Base-by-base conservation (phyloP, 2,113 vertebrate species). In the Upupa epops region DNA sequence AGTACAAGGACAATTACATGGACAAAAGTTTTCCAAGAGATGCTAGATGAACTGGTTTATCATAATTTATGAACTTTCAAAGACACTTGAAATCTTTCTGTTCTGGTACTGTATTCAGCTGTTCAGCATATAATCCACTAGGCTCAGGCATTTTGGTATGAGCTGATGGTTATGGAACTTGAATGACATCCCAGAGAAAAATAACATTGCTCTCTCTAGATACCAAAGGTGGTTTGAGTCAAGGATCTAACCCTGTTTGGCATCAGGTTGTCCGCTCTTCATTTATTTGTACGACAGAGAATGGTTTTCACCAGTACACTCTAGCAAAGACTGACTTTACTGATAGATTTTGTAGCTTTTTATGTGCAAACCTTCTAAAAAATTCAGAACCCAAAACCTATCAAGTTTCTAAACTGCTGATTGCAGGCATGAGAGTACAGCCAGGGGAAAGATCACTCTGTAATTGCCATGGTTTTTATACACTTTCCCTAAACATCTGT, bases 401-500 rank as follows among this genome's bases (percentile, higher is more conserved):
- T 2, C 7, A 90, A 84, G 26, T 83, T 92, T 88, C n/a, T 86
- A 88, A 94, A 88, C 56, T 93, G 80, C 91, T 93, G 88, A 92
- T 64, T 86, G 76, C 31, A 88, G 64, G 61, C 76, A 80, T 2
- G 0, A 52, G 69, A 84, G 70, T 68, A 75, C 28, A 84, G 13
- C 24, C 49, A 84, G 86, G 83, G 81, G 77, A 95, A 93, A 90
- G 89, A 90, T 95, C 77, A 68, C 14, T 49, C 60, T 90, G 45
- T 88, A 95, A 81, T 92, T 94, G 72, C 88, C 59, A 25, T 32
- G 29, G 1, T 40, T 92, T 95, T 83, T 71, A 80, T 71, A 78
- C 36, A 71, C 37, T 83, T 90, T 78, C 69, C 40, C 69, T 59
- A 88, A 93, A 94, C 89, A 88, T 93, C 92, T 92, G 95, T 78